Evolutionary conservation across 2,797 vertebrate genomes (phyloP).

Genomic region (Anguilla anguilla): DNA sequence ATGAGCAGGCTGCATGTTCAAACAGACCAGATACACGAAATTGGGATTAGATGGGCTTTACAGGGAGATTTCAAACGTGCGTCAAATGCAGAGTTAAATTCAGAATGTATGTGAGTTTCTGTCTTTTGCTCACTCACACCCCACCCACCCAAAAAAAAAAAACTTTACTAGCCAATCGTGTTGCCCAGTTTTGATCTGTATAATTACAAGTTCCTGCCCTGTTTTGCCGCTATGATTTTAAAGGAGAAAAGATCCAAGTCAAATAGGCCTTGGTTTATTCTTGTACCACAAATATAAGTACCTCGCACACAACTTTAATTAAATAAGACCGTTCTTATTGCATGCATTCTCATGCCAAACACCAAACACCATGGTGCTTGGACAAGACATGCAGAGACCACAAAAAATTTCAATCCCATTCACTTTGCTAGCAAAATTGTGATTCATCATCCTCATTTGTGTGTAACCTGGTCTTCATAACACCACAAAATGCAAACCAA

Average conservation of each 20-base stretch:
- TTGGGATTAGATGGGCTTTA: not conserved
- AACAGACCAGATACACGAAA: not conserved
- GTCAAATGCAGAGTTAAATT: not conserved
- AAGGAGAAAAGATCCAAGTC: constrained; percentile 53
- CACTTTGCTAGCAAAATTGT: constrained; percentile 42
- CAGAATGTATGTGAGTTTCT: not conserved
- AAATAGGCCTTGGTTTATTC: constrained; percentile 55
- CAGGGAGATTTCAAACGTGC: not conserved
- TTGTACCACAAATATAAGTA: constrained; percentile 30
- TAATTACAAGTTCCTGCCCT: constrained; percentile 69
- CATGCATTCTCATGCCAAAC: constrained; percentile 12
- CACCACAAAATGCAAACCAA: constrained; percentile 44
- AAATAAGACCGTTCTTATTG: not conserved
- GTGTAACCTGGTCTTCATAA: constrained; percentile 46
- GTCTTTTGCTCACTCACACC: not conserved
- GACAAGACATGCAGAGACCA: constrained; percentile 38
- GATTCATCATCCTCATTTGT: constrained; percentile 41
- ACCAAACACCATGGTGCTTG: constrained; percentile 10
- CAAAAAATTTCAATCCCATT: constrained; percentile 36
- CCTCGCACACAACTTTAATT: not conserved
- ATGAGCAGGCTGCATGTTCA: not conserved
- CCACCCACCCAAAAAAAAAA: not conserved
- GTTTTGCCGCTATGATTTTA: constrained; percentile 64
- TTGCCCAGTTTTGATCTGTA: constrained; percentile 42
- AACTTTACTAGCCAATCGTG: not conserved